These are phyloP conservation scores for Galeruca laticollis DNA, from an alignment of 2,888 invertebrate species.

Conservation along the genomic window DNA sequence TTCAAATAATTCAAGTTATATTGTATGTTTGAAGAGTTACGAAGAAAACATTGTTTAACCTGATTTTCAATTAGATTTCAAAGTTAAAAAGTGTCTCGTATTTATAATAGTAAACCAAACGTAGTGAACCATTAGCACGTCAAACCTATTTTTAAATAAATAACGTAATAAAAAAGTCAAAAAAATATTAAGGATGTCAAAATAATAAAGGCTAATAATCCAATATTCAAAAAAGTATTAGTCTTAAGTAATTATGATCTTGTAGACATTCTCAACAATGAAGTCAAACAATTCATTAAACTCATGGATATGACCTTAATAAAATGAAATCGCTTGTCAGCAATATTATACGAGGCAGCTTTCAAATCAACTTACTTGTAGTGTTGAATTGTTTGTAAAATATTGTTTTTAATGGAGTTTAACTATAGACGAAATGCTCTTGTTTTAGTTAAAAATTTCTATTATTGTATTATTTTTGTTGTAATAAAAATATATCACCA, in stretches of 20 bases:
- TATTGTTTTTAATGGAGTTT: not conserved
- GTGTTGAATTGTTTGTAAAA: not conserved
- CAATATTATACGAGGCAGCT: constrained; percentile 33
- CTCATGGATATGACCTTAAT: constrained; percentile 42
- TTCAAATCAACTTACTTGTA: constrained; percentile 25
- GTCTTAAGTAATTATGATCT: not conserved
- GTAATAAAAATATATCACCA: too few species aligned
- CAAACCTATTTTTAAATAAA: constrained; percentile 3
- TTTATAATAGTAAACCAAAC: not conserved
- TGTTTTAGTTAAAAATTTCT: too few species aligned
- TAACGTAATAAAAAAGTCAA: not conserved
- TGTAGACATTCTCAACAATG: constrained; percentile 3
- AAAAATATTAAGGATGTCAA: not conserved
- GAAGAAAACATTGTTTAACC: too few species aligned
- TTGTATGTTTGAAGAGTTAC: too few species aligned
- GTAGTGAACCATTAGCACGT: constrained; percentile 21
- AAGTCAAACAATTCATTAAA: constrained; percentile 27
- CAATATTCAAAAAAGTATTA: constrained; percentile 4
- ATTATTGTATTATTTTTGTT: too few species aligned
- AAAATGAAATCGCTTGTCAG: constrained; percentile 41
- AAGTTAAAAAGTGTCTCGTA: not conserved
- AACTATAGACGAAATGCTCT: too few species aligned
- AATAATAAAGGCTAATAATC: not conserved
- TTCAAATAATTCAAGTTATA: too few species aligned
- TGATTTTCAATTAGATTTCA: too few species aligned